Evolutionary conservation across 2,797 vertebrate species (phyloP).

Genomic region (Glyptemys insculpta): DNA sequence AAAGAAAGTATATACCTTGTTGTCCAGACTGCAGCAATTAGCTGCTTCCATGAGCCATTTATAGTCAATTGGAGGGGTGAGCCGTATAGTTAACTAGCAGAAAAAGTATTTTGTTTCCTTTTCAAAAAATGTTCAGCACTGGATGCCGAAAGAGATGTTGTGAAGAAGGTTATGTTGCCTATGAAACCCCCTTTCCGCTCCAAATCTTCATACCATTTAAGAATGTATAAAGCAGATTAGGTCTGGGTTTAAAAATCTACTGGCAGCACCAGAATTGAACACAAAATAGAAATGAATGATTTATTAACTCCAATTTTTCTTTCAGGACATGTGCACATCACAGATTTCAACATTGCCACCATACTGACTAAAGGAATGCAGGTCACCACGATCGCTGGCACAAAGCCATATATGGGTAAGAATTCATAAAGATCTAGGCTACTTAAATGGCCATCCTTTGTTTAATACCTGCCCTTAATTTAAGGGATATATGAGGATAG

Average conservation of each 20-base stretch:
- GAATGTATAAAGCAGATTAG: not conserved
- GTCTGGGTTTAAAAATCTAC: not conserved
- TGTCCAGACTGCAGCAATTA: not conserved
- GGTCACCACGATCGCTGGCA: conserved; percentile 94
- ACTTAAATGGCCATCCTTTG: fast-evolving
- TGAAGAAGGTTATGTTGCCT: not conserved
- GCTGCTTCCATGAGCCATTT: not conserved
- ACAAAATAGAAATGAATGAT: not conserved
- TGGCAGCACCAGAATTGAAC: not conserved
- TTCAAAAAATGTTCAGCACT: not conserved
- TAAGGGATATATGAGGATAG: not conserved
- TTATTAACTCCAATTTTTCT: fast-evolving
- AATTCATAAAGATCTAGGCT: fast-evolving
- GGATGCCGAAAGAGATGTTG: not conserved
- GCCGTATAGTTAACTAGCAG: not conserved
- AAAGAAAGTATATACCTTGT: not conserved
- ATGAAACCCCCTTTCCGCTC: not conserved
- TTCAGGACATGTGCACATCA: conserved; percentile 94
- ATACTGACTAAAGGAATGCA: conserved; percentile 89
- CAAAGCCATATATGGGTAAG: conserved; percentile 98
- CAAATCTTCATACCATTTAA: not conserved
- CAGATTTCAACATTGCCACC: conserved; percentile 97
- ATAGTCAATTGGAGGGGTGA: not conserved
- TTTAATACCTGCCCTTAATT: not conserved
- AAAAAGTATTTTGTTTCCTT: not conserved